These are phyloP conservation scores for Indicator maculatus DNA, from an alignment of 2,113 vertebrate genomes.

Conservation along the genomic window DNA sequence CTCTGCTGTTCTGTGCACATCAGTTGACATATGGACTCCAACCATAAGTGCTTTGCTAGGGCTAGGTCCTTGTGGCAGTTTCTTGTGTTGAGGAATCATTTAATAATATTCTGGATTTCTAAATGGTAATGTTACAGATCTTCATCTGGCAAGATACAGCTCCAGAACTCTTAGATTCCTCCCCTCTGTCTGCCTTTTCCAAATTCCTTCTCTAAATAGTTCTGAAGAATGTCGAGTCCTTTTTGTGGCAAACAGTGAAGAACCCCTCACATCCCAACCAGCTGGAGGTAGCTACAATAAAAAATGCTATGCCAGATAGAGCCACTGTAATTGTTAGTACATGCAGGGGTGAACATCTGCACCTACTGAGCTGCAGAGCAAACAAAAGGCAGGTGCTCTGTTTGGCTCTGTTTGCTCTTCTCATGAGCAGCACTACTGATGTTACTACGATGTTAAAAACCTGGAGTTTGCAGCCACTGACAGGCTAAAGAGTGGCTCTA, in stretches of 20 bases:
- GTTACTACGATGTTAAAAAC: not conserved
- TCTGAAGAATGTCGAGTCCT: not conserved
- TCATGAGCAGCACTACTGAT: not conserved
- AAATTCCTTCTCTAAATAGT: not conserved
- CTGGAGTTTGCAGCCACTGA: not conserved
- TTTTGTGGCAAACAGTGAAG: not conserved
- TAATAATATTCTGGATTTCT: not conserved
- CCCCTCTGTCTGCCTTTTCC: not conserved
- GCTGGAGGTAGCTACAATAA: not conserved
- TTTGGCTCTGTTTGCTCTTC: not conserved
- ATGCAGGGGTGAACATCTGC: not conserved
- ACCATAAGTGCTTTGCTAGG: not conserved
- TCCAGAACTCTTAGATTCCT: not conserved
- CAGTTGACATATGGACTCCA: not conserved
- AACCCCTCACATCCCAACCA: fast-evolving
- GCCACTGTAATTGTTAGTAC: not conserved
- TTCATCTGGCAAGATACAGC: not conserved
- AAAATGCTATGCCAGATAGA: not conserved
- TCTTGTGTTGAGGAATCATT: not conserved
- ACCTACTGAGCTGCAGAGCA: not conserved
- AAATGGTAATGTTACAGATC: not conserved
- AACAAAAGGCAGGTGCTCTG: not conserved
- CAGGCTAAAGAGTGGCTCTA: not conserved
- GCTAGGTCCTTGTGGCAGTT: not conserved
- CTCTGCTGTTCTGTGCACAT: not conserved